These are phyloP conservation scores for Zosterops hypoxanthus DNA, from an alignment of 2,113 vertebrate species.

Conservation along the genomic window DNA sequence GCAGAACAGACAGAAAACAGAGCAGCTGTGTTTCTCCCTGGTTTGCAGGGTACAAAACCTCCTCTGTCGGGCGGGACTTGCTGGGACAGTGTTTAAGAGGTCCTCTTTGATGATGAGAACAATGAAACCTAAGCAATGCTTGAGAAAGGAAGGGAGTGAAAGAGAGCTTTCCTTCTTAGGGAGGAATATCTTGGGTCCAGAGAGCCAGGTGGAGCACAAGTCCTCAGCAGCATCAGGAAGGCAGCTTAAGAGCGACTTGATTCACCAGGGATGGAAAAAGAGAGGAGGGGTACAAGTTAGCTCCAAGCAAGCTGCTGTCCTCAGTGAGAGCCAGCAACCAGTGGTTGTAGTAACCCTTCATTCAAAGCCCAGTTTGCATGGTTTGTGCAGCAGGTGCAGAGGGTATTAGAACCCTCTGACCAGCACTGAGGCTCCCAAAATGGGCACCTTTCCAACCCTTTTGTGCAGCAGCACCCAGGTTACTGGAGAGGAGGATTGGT, in stretches of 20 bases:
- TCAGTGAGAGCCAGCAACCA: background rate
- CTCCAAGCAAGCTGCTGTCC: background rate
- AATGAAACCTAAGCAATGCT: background rate
- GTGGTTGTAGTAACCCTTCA: background rate
- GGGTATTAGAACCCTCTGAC: background rate
- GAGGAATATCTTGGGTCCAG: background rate
- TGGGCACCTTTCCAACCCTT: background rate
- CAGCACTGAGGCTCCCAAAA: background rate
- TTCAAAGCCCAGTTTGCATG: background rate
- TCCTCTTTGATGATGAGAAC: background rate
- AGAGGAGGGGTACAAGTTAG: background rate
- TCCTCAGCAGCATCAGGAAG: background rate
- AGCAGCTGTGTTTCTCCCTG: background rate
- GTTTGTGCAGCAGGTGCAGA: background rate
- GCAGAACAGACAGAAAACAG: background rate
- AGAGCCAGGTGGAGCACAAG: background rate
- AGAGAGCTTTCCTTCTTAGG: background rate
- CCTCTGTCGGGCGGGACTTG: background rate
- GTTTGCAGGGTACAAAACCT: background rate
- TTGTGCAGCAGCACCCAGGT: background rate
- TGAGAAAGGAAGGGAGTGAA: background rate
- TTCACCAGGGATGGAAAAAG: background rate
- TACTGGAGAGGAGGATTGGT: background rate
- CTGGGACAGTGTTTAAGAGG: background rate
- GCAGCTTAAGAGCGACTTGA: background rate